Evolutionary conservation across 2,113 vertebrate genomes (phyloP), one percentile per base, ranked within the genome.

Genomic region (Petrocephalus zakoni): DNA sequence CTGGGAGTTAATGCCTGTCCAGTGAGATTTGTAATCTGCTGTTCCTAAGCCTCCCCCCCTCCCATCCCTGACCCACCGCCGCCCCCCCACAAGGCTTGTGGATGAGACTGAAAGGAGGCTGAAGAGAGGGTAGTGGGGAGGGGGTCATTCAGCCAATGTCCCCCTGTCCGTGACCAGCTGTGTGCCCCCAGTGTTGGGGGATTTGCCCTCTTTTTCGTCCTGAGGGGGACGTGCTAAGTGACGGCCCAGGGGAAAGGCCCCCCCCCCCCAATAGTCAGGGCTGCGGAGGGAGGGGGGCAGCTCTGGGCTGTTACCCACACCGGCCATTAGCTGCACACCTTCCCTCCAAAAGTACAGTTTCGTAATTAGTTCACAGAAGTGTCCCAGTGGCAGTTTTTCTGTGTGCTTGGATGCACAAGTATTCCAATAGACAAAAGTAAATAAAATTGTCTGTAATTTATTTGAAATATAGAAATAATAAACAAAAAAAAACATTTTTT

Each of bases 151-250:
- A 87, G 86, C 7, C 53, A 29, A 11, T 87, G 19, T 25, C 86
- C 56, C 34, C 55, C 56, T 34, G 34, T 34, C 56, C 8, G 29
- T 25, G 37, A 37, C 86, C 86, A 64, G 86, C 86, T 87, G 86
- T 87, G 56, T 34, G 87, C 89, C 88, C 90, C 88, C 90, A 92
- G 88, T 91, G 91, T 92, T 91, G 87, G 90, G 68, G 87, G 91
- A 93, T 93, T 92, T 93, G 29, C 86, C 86, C 4, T 64, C 56
- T 46, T 61, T 15, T 87, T 61, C 86, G 22, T 87, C 55, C 55
- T 10, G 86, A 61, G 56, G 11, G 56, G 86, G 56, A 58, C 8
- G 56, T 61, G 56, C 86, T 87, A 64, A 87, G 34, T 58, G 49
- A 46, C 7, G 22, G 86, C 53, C 56, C 51, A 9, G 10, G 86